Evolutionary conservation across 1,140 invertebrate species (phyloP), one percentile per base, ranked within the genome.

Genomic region (Cydia pomonella): DNA sequence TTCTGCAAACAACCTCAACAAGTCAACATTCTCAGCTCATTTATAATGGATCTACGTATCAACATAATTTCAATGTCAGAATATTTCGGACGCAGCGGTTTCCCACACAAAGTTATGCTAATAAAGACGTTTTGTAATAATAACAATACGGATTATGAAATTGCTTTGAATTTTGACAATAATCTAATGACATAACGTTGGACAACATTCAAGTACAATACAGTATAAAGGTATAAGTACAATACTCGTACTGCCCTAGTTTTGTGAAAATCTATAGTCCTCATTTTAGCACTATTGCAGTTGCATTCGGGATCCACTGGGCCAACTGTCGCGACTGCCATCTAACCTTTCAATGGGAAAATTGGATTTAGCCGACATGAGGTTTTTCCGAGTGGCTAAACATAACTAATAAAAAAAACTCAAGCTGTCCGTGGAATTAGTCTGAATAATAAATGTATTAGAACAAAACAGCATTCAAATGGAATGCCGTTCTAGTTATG

Each of bases 81-180:
- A 29, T 64, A 64, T 69, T 69, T 69, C 64, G 64, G 29, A 59
- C 53, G 53, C 53, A 69, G 64, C 29, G 27, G 25, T 69, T 69
- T 69, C 64, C 64, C 64, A 69, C 64, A 38, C 29, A 69, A 69
- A 69, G 29, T 33, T 69, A 69, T 69, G 64, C 29, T 69, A 69
- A 69, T 38, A 33, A 41, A 69, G 16, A 69, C 18, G 64, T 69
- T 38, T 69, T 69, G 64, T 69, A 69, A 69, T 38, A 29, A 69
- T 38, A 69, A 69, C 64, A 69, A 69, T 69, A 33, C 29, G 16
- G 27, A 10, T 69, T 29, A 69, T 69, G 64, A 69, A 29, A 69
- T 69, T 69, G 64, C 29, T 38, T 33, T 21, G 64, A 69, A 25
- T 69, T 69, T 66, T 5, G 33, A 38, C 16, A 69, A 33, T 38